phyloP scores from a whole-genome alignment of 2,888 invertebrate genomes.

The Brachyptera putata region DNA sequence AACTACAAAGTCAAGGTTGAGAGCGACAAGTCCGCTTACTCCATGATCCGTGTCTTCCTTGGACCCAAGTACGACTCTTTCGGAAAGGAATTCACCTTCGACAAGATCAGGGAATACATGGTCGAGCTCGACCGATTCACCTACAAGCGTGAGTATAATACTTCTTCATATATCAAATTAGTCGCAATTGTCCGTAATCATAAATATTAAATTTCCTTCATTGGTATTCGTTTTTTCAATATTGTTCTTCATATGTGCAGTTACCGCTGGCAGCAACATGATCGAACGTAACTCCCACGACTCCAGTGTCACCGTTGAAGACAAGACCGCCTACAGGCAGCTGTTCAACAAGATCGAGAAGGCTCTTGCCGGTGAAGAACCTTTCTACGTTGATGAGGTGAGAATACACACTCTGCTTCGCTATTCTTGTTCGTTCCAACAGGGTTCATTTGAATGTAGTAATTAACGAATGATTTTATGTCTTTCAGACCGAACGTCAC shows the following conservation, averaged over 20 bases:
- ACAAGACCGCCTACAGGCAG: slow-evolving; percentile 60
- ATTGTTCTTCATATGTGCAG: slow-evolving; percentile 17
- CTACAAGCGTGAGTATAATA: slow-evolving; percentile 46
- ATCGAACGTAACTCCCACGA: slow-evolving; percentile 65
- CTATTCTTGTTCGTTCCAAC: too few species aligned
- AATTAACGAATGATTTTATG: neutral
- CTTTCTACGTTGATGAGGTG: slow-evolving; percentile 45
- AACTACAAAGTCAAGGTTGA: slow-evolving; percentile 55
- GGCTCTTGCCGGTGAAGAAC: slow-evolving; percentile 50
- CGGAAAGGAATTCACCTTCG: slow-evolving; percentile 50
- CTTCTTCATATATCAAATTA: too few species aligned
- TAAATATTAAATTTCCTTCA: too few species aligned
- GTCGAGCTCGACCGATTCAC: slow-evolving; percentile 59
- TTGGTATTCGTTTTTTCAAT: neutral
- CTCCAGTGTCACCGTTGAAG: slow-evolving; percentile 58
- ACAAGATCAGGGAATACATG: slow-evolving; percentile 56
- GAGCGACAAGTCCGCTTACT: slow-evolving; percentile 55
- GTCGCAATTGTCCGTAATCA: too few species aligned
- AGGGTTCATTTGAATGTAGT: too few species aligned
- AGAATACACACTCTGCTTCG: too few species aligned
- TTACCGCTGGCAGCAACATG: slow-evolving; percentile 60
- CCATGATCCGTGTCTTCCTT: slow-evolving; percentile 60
- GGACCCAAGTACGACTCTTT: slow-evolving; percentile 65
- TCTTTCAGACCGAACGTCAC: slow-evolving; percentile 42
- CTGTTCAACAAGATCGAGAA: slow-evolving; percentile 59